Evolutionary conservation across 2,113 vertebrate species (phyloP), one percentile per base, ranked within the genome.

Genomic region (Polypterus senegalus): DNA sequence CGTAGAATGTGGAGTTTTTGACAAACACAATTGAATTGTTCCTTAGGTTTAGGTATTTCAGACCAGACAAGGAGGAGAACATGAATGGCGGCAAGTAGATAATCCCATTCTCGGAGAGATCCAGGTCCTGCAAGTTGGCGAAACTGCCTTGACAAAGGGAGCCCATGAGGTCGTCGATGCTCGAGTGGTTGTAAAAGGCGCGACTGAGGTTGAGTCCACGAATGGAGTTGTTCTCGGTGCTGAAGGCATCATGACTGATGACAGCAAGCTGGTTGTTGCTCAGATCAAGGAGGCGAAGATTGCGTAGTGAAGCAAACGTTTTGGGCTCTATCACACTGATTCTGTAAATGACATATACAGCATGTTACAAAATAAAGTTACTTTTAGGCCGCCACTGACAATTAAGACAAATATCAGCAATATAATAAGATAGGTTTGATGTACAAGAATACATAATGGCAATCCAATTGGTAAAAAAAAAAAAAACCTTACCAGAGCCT

Each of bases 231-330:
- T 78, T 79, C 0, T 75, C 74, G 7, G 84, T 76, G 7, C 54
- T 75, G 63, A 89, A 79, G 7, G 87, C 81, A 47, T 86, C 78
- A 0, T 82, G 85, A 27, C 84, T 83, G 66, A 88, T 83, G 62
- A 81, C 70, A 1, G 70, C 70, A 67, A 88, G 64, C 4, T 49
- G 75, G 75, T 86, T 88, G 48, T 73, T 69, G 52, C 82, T 86
- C 65, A 86, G 77, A 68, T 86, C 80, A 64, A 88, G 70, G 56
- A 71, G 74, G 47, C 73, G 76, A 54, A 89, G 76, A 63, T 67
- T 72, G 54, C 60, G 63, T 58, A 87, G 77, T 46, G 69, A 47
- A 6, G 79, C 80, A 69, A 89, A 88, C 52, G 73, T 71, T 61
- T 74, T 79, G 1, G 84, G 81, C 4, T 72, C 78, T 68, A 88